phyloP scores from a whole-genome alignment of 2,797 vertebrate genomes.

The Ciconia nigra region DNA sequence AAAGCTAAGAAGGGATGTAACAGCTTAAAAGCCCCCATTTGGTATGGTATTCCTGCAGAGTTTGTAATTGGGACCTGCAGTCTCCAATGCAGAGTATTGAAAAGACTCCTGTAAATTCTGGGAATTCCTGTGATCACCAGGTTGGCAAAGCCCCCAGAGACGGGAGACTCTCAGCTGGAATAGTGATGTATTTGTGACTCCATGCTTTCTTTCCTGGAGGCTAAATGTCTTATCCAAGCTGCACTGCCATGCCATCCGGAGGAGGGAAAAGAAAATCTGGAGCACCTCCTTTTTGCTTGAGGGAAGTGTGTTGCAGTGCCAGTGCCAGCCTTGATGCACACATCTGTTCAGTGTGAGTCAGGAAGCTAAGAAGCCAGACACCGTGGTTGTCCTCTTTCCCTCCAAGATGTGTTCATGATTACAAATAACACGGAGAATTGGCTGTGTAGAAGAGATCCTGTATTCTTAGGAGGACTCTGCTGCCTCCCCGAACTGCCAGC shows the following conservation, averaged over 20 bases:
- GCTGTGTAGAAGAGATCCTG: neutral
- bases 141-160: neutral
- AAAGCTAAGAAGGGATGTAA: neutral
- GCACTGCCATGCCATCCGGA: fast-evolving
- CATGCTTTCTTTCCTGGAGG: neutral
- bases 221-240: neutral
- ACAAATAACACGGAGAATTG: fast-evolving
- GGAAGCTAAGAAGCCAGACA: neutral
- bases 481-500: neutral
- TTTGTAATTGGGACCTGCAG: neutral
- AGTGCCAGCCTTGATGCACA: neutral
- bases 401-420: neutral
- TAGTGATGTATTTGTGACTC: neutral
- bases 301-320: neutral
- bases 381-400: neutral
- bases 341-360: neutral
- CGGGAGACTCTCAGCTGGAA: neutral
- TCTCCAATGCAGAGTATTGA: fast-evolving
- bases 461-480: neutral
- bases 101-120: neutral
- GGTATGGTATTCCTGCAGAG: neutral
- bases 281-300: slow-evolving; percentile 10
- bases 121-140: neutral
- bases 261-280: neutral
- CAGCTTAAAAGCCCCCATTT: neutral